Evolutionary conservation across 1,140 invertebrate species (phyloP).

Genomic region (Macrobrachium nipponense): DNA sequence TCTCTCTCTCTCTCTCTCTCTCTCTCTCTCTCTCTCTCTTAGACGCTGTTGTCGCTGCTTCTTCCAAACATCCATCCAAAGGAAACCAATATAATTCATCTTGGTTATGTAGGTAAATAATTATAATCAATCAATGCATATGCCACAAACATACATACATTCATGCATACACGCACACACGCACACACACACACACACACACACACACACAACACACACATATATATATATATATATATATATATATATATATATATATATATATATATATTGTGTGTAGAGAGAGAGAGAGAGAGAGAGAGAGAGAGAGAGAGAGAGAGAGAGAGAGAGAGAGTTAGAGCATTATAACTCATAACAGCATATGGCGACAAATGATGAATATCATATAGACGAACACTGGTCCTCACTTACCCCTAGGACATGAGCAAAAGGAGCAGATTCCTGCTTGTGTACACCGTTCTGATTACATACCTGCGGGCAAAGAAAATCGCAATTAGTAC

Average conservation of each 20-base stretch:
- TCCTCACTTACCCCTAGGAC: not conserved
- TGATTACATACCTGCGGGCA: no score
- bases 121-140: no score
- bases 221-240: constrained; percentile 4
- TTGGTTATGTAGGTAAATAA: no score
- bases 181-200: not conserved
- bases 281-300: no score
- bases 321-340: not conserved
- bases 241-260: not conserved
- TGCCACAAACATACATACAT: not conserved
- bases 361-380: not conserved
- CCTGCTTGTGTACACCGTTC: no score
- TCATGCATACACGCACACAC: not conserved
- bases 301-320: no score
- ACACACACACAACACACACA: not conserved
- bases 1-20: no score
- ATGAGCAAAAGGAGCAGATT: not conserved
- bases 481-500: not conserved
- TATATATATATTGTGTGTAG: not conserved
- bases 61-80: no score
- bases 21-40: no score
- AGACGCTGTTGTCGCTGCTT: no score
- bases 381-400: not conserved
- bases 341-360: not conserved
- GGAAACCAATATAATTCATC: no score